phyloP scores from a whole-genome alignment of 2,888 invertebrate species.

The Agrotis ipsilon region DNA sequence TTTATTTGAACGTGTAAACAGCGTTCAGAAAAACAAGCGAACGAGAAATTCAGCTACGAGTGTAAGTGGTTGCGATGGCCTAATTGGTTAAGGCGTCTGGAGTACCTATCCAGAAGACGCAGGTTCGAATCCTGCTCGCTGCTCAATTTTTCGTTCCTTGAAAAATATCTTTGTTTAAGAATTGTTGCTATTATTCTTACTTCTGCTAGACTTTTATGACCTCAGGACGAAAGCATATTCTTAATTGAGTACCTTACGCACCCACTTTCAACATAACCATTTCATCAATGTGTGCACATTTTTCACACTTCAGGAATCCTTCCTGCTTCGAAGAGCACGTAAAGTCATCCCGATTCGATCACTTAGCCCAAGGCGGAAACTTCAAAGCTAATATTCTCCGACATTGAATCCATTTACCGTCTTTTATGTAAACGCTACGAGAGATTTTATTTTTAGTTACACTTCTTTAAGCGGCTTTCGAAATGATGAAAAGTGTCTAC shows the following conservation, averaged over 20 bases:
- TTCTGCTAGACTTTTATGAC: too few species aligned
- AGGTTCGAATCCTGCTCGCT: too few species aligned
- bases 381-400: slow-evolving; percentile 47
- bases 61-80: too few species aligned
- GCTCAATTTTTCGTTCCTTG: too few species aligned
- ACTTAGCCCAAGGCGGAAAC: slow-evolving; percentile 43
- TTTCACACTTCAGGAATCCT: slow-evolving; percentile 45
- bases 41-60: too few species aligned
- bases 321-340: slow-evolving; percentile 31
- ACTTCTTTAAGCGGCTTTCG: background rate
- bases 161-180: too few species aligned
- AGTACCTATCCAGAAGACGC: too few species aligned
- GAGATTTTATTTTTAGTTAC: slow-evolving; percentile 3
- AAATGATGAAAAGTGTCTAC: background rate
- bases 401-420: slow-evolving; percentile 37
- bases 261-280: background rate
- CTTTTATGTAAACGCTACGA: slow-evolving; percentile 14
- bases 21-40: too few species aligned
- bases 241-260: background rate
- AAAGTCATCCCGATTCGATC: slow-evolving; percentile 22
- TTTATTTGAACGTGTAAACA: too few species aligned
- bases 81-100: too few species aligned
- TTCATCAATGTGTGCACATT: slow-evolving; percentile 16
- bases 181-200: too few species aligned
- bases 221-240: background rate